phyloP scores from a whole-genome alignment of 1,140 invertebrate genomes.

The Diorhabda elongata region DNA sequence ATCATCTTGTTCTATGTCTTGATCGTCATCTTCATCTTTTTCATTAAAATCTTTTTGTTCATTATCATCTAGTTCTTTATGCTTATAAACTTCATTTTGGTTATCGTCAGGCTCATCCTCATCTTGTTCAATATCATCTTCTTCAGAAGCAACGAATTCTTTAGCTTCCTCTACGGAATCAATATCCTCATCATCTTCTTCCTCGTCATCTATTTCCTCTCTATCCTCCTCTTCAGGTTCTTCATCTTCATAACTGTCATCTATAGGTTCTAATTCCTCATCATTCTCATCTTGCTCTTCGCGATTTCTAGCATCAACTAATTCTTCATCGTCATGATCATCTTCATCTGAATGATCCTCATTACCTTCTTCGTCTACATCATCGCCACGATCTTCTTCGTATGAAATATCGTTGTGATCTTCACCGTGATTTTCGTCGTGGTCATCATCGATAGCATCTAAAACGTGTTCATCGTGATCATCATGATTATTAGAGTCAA shows the following conservation, averaged over 20 bases:
- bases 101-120: constrained; percentile 51
- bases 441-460: constrained; percentile 54
- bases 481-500: constrained; percentile 56
- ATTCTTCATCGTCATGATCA: constrained; percentile 38
- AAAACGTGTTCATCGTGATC: constrained; percentile 50
- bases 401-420: constrained; percentile 37
- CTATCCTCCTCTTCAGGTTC: constrained; percentile 29
- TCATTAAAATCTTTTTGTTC: constrained; percentile 31
- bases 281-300: constrained; percentile 27
- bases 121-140: constrained; percentile 32
- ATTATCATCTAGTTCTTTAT: constrained; percentile 33
- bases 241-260: constrained; percentile 27
- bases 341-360: constrained; percentile 18
- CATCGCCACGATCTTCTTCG: constrained; percentile 38
- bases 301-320: constrained; percentile 27
- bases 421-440: constrained; percentile 50
- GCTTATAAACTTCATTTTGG: constrained; percentile 43
- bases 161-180: constrained; percentile 21
- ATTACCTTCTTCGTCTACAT: constrained; percentile 45
- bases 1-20: constrained; percentile 46
- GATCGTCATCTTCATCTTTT: constrained; percentile 43
- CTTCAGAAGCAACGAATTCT: constrained; percentile 34
- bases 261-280: constrained; percentile 38
- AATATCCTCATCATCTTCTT: constrained; percentile 21
- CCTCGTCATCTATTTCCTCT: constrained; percentile 24